A percentile compares a stretch with the other conserved stretches of the same genome.
phyloP scores from a whole-genome alignment of 1,140 invertebrate species.

The Proctacanthus coquilletti region DNA sequence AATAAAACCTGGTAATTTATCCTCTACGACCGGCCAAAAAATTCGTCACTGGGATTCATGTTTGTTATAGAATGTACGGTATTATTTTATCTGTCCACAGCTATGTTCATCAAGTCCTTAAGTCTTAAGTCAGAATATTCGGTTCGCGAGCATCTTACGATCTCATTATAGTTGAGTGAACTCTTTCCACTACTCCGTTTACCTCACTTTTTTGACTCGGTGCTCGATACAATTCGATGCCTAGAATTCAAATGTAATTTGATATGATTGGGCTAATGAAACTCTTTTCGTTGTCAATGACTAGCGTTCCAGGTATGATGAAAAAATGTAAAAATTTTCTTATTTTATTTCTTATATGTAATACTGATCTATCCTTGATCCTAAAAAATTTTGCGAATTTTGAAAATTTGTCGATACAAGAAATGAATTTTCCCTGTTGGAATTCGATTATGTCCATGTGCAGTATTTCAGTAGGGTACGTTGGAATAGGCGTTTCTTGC shows the following conservation, averaged over 20 bases:
- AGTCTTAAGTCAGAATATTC: background rate
- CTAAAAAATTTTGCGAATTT: constrained; percentile 3
- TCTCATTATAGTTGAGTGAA: constrained; percentile 3
- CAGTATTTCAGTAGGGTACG: background rate
- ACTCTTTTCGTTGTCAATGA: constrained; percentile 1
- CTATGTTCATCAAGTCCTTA: background rate
- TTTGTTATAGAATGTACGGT: constrained; percentile 1
- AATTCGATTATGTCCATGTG: constrained; percentile 1
- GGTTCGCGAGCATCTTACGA: background rate
- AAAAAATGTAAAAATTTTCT: background rate
- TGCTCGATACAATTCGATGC: background rate
- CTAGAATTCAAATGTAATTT: background rate
- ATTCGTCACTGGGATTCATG: background rate
- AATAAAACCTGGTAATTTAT: background rate
- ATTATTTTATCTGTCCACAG: constrained; percentile 3
- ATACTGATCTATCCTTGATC: background rate
- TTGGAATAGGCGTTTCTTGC: constrained; percentile 1
- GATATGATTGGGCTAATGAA: background rate
- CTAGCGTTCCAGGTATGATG: background rate
- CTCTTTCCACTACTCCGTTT: constrained; percentile 1
- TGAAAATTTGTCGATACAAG: constrained; percentile 2
- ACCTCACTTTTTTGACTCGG: background rate
- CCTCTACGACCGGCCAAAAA: background rate
- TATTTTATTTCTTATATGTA: constrained; percentile 1
- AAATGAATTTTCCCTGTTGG: background rate